These are phyloP conservation scores for Tangara arthus DNA, from an alignment of 2,797 vertebrate genomes.

Conservation along the genomic window DNA sequence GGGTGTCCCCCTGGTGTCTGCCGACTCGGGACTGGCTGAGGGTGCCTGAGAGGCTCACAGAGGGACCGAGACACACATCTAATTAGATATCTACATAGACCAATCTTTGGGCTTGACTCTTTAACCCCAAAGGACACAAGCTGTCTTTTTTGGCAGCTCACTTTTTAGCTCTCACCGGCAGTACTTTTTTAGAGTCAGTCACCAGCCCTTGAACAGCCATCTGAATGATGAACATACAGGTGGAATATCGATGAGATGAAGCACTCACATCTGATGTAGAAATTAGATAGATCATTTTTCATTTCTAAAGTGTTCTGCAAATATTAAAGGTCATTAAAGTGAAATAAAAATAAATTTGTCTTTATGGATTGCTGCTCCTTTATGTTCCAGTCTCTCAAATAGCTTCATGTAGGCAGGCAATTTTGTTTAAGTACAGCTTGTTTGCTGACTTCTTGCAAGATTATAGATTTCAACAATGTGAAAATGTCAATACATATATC, in stretches of 20 bases:
- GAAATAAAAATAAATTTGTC: neutral
- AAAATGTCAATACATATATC: neutral
- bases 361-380: neutral
- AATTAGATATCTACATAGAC: neutral
- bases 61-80: no score
- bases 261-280: neutral
- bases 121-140: neutral
- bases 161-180: neutral
- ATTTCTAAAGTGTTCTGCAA: neutral
- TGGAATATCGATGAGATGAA: neutral
- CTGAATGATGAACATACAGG: neutral
- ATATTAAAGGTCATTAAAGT: neutral
- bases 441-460: constrained; percentile 12
- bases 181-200: neutral
- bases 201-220: neutral
- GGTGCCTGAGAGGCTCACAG: no score
- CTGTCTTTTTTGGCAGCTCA: neutral
- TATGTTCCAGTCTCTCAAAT: neutral
- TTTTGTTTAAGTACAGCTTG: neutral
- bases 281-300: neutral
- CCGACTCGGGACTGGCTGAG: no score
- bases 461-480: neutral
- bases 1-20: no score
- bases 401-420: neutral
- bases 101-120: neutral